Evolutionary conservation across 2,797 vertebrate species (phyloP), one percentile per base, ranked within the genome.

Genomic region (Coccyzus lansbergi): DNA sequence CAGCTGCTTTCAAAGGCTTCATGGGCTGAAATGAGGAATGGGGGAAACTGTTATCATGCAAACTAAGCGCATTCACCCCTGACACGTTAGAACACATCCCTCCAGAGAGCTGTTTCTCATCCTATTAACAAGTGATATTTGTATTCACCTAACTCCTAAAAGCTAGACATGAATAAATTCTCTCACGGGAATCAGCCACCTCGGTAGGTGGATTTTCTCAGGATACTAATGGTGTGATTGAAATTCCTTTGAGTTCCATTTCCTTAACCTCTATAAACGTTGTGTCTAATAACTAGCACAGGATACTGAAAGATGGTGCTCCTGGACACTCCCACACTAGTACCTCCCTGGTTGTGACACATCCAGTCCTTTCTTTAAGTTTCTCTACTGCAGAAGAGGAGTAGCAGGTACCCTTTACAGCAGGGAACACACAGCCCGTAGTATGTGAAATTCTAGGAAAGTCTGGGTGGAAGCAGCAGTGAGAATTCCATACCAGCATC

Each of bases 1-100:
- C 99, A 2, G 99, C 99, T 0, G 99, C 99, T 97, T 99, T 99
- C 94, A 99, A 95, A 38, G 99, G 99, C 96, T 99, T 99, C 99
- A 99, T 99, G 63, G 99, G 99, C 99, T 99, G 95, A 31, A 92
- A 95, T 15, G 83, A 56, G 36, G 44, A 62, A 69, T 86, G 56
- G 58, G 82, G 58, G 46, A 92, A 92, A 84, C 60, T 1, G 20
- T 84, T 84, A 68, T 38, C 49, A 48, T 33, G 68, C 36, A 86
- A 88, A 91, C 29, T n/a, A 77, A 55, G 53, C 55, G 31, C 22
- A 18, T 52, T 65, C 49, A 76, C 38, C 28, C 64, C 55, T 58
- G 74, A 75, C 83, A 62, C 48, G n/a, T 18, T 77, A 79, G 70
- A 93, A 91, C 38, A 52, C 36, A 51, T 64, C 64, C 87, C 68